These are phyloP conservation scores for Polypedilum vanderplanki DNA, from an alignment of 1,140 invertebrate genomes.

Conservation along the genomic window DNA sequence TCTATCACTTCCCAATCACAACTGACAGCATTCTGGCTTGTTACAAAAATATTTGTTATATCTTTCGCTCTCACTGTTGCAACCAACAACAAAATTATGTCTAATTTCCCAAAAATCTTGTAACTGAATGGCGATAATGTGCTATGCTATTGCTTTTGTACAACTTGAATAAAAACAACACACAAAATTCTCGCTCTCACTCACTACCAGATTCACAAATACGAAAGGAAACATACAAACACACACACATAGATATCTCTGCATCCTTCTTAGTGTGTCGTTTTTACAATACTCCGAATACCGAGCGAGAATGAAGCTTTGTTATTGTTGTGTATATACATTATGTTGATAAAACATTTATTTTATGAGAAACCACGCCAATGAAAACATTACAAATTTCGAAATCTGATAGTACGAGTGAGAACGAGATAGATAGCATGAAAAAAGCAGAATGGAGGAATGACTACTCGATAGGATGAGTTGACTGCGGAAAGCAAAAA, in stretches of 20 bases:
- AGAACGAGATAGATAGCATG: conserved; percentile 2
- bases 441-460: not conserved
- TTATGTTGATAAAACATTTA: conserved; percentile 29
- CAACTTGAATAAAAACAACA: conserved; percentile 23
- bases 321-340: conserved; percentile 26
- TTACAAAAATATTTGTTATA: conserved; percentile 26
- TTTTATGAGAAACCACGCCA: conserved; percentile 27
- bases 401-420: not conserved
- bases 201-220: conserved; percentile 11
- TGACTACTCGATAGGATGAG: not conserved
- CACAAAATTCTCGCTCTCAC: not conserved
- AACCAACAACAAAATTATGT: conserved; percentile 8
- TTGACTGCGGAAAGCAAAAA: not conserved
- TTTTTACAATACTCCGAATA: not conserved
- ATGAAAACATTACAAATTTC: conserved; percentile 28
- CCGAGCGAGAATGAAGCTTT: not conserved
- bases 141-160: not conserved
- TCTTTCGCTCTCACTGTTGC: not conserved
- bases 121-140: conserved; percentile 21
- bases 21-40: conserved; percentile 23
- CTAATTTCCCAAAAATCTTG: conserved; percentile 29
- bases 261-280: not conserved
- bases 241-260: conserved; percentile 1
- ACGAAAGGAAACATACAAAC: not conserved
- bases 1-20: not conserved